Conservation (phyloP, 2,113 vertebrate species). For the Rhegmatorhina hoffmannsi region DNA sequence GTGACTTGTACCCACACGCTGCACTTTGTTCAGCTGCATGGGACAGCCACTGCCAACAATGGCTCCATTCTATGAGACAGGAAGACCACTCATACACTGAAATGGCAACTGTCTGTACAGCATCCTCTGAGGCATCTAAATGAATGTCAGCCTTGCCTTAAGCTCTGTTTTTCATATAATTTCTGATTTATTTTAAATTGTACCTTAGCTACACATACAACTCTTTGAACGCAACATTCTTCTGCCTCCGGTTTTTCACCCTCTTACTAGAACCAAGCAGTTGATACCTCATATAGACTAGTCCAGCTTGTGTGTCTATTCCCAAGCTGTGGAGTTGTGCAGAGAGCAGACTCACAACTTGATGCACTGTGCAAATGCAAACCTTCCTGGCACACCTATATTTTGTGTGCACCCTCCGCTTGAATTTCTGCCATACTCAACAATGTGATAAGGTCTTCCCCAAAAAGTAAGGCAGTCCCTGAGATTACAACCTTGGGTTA, state of each 20-base stretch:
- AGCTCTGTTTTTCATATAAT: not conserved
- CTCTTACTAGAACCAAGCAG: not conserved
- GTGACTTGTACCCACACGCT: not conserved
- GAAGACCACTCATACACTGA: constrained; percentile 25
- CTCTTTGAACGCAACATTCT: not conserved
- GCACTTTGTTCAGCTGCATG: not conserved
- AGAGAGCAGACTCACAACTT: not conserved
- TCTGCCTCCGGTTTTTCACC: not conserved
- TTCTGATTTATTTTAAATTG: constrained; percentile 22
- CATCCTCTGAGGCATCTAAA: constrained; percentile 40
- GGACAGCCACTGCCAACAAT: not conserved
- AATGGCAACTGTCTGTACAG: constrained; percentile 60
- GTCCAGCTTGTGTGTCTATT: not conserved
- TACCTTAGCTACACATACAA: not conserved
- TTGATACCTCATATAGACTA: not conserved
- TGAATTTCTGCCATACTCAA: not conserved
- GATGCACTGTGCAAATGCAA: not conserved
- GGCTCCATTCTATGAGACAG: constrained; percentile 29
- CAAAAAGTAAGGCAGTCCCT: not conserved
- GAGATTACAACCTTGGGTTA: not conserved
- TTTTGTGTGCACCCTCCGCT: not conserved
- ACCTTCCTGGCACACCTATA: not conserved
- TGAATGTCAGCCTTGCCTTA: constrained; percentile 52
- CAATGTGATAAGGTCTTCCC: not conserved
- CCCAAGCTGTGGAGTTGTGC: not conserved